phyloP scores from a whole-genome alignment of 2,888 invertebrate genomes.

The Pseudoips prasinana region DNA sequence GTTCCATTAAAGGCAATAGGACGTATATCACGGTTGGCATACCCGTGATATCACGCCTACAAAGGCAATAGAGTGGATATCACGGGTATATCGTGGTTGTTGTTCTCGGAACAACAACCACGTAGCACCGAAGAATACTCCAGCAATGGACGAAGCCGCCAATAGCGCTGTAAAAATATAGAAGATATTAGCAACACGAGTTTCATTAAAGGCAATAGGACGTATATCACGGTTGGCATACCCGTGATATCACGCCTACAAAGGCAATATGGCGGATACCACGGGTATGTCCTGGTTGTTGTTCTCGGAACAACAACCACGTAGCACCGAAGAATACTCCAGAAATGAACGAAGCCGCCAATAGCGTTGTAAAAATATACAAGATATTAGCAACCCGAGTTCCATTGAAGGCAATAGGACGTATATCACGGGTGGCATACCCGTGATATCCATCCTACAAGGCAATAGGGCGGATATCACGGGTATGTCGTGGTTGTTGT shows the following conservation, averaged over 20 bases:
- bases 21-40: too few species aligned
- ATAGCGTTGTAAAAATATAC: slow-evolving; percentile 70
- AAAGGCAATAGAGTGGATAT: slow-evolving; percentile 82
- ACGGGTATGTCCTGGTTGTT: slow-evolving; percentile 83
- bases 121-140: slow-evolving; percentile 80
- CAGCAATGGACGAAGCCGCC: slow-evolving; percentile 74
- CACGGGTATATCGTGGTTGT: slow-evolving; percentile 83
- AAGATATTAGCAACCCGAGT: slow-evolving; percentile 83
- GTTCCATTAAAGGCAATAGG: slow-evolving; percentile 78
- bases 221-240: too few species aligned
- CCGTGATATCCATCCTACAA: too few species aligned
- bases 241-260: too few species aligned
- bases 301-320: slow-evolving; percentile 85
- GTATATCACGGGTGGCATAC: too few species aligned
- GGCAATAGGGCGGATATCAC: slow-evolving; percentile 82
- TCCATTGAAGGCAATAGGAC: slow-evolving; percentile 80
- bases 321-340: slow-evolving; percentile 82
- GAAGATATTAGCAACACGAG: slow-evolving; percentile 84
- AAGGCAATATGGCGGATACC: slow-evolving; percentile 82
- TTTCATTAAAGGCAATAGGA: slow-evolving; percentile 79
- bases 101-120: slow-evolving; percentile 85
- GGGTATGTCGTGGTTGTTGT: slow-evolving; percentile 83
- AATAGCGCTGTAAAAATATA: slow-evolving; percentile 69
- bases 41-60: too few species aligned
- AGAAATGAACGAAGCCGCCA: slow-evolving; percentile 72